Base-by-base conservation (phyloP, 2,888 invertebrate species). In the Sphinx pinastri region DNA sequence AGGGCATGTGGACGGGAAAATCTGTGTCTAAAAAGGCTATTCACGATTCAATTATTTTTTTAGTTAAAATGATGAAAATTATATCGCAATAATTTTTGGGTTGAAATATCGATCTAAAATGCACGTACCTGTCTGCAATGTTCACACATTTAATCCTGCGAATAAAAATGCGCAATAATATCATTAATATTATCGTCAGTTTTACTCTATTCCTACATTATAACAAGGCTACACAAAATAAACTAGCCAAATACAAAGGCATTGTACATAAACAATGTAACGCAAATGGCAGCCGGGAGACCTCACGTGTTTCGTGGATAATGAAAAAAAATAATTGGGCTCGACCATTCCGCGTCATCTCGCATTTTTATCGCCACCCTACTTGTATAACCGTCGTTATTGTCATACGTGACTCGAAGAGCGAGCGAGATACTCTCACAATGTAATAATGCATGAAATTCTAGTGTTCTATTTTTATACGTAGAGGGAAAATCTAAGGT, bases 251-350 rank as follows among this genome's bases (percentile, higher is more conserved):
- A 63, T 63, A 49, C 14, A 59, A 59, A 38, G 5, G 49, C 60
- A 45, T 47, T 60, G 60, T 49, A 49, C 63, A 47, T 19, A 49
- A 63, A 63, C 63, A 63, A 63, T 19, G 63, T 63, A 19, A 2
- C 55, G 45, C 67, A 75, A 67, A 68, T 73, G 72, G 51, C 51
- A 51, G 52, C 58, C 67, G 67, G 66, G 67, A 47, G 51, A 47
- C 58, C 59, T 55, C 68, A 69, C 69, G 60, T 69, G 69, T 54
- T 57, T 57, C 66, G 51, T 66, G 69, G 59, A 75, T 76, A 75
- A 75, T 73, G 75, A 76, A 76, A 75, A 75, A 63, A 76, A 75
- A 74, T 75, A 76, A 76, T 75, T 75, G 73, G 69, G 63, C 55
- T 69, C 73, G 69, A 68, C 76, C 75, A 74, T 77, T 76, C 70